phyloP scores from a whole-genome alignment of 2,113 vertebrate genomes.

The Climacteris rufus region DNA sequence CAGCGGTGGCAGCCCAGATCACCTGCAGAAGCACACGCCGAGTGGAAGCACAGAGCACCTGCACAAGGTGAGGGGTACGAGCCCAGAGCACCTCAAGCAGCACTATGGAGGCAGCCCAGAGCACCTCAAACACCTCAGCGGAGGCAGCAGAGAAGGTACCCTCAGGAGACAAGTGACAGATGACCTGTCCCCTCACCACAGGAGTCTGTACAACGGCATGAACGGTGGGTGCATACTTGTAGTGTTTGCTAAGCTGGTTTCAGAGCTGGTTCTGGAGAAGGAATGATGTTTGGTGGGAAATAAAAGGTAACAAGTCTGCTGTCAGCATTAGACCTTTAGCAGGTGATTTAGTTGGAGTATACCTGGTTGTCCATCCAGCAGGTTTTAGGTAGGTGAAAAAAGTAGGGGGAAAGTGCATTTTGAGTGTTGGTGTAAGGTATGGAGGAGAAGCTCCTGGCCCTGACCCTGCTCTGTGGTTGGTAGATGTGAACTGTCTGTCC shows the following conservation, averaged over 20 bases:
- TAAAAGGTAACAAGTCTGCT: background rate
- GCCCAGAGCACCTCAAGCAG: conserved; percentile 86
- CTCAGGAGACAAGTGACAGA: conserved; percentile 83
- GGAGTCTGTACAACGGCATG: conserved; percentile 65
- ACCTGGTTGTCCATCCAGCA: background rate
- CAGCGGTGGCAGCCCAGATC: conserved; percentile 74
- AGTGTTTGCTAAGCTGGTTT: background rate
- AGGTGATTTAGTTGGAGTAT: background rate
- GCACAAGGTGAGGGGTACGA: conserved; percentile 84
- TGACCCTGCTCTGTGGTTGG: background rate
- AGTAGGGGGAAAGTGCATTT: background rate
- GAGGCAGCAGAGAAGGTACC: conserved; percentile 79
- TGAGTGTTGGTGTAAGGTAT: background rate
- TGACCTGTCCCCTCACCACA: conserved; percentile 56
- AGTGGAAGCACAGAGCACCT: conserved; percentile 85
- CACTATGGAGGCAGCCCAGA: conserved; percentile 80
- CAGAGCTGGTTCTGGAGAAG: background rate
- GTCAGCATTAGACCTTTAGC: background rate
- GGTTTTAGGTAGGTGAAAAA: background rate
- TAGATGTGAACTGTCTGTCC: background rate
- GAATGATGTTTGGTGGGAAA: background rate
- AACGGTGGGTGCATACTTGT: conserved; percentile 40
- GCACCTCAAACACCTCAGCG: conserved; percentile 78
- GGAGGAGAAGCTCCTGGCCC: background rate
- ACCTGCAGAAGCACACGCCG: conserved; percentile 77